Percentiles rank a stretch among this genome's conserved stretches.
phyloP scores from a whole-genome alignment of 1,140 invertebrate species.

The Armadillidium nasatum region DNA sequence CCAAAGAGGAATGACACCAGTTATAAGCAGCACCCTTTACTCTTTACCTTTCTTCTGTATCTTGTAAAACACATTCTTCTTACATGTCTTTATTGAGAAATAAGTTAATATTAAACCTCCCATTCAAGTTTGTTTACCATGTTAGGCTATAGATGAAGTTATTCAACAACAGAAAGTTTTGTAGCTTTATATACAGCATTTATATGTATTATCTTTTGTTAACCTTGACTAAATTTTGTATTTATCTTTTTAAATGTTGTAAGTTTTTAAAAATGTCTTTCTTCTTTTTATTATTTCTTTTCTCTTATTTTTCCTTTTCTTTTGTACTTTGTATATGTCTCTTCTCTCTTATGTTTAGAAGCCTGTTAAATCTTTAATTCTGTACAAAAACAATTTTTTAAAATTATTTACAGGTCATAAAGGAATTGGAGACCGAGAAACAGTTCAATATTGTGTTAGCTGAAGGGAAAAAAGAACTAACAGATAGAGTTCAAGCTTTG shows the following conservation, averaged over 20 bases:
- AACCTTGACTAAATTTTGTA: background rate
- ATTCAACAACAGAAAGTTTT: no score
- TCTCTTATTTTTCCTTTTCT: background rate
- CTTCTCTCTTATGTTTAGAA: background rate
- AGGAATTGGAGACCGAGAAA: conserved; percentile 70
- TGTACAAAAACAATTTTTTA: background rate
- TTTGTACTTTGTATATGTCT: background rate
- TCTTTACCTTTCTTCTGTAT: no score
- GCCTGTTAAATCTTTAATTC: no score
- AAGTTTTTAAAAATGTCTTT: no score
- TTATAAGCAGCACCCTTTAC: no score
- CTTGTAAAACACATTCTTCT: no score
- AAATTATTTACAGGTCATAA: conserved; percentile 49
- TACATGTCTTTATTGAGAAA: no score
- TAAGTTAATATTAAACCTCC: no score
- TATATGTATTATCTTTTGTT: background rate
- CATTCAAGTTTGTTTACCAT: no score
- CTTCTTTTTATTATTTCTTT: background rate
- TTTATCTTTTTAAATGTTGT: background rate
- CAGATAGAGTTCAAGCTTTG: conserved; percentile 61
- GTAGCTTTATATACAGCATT: no score
- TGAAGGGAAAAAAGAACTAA: conserved; percentile 72
- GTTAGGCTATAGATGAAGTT: no score
- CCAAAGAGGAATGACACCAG: no score
- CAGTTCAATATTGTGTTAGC: conserved; percentile 69